phyloP scores from a whole-genome alignment of 2,888 invertebrate genomes.

The Marronus borbonicus region DNA sequence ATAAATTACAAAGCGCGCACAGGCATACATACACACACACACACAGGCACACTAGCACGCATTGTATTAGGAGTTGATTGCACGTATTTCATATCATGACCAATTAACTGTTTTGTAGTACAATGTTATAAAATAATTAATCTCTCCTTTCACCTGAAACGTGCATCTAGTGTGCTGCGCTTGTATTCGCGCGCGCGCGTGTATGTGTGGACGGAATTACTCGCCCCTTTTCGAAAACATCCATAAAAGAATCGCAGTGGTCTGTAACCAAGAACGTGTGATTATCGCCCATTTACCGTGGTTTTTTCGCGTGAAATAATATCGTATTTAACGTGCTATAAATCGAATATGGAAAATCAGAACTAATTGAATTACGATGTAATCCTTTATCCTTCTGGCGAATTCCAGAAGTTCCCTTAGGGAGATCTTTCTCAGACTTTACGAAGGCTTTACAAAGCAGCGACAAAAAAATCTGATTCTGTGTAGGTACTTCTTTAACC shows the following conservation, averaged over 20 bases:
- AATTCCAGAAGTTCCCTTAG: too few relatives aligned
- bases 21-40: slow-evolving; percentile 35
- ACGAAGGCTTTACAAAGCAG: too few relatives aligned
- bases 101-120: slow-evolving; percentile 67
- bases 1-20: slow-evolving; percentile 65
- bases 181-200: too few relatives aligned
- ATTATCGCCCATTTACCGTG: slow-evolving; percentile 5
- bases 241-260: not conserved
- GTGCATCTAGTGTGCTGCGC: not conserved
- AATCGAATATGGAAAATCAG: not conserved
- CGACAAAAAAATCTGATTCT: too few relatives aligned
- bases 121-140: slow-evolving; percentile 69
- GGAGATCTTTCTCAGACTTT: too few relatives aligned
- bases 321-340: not conserved
- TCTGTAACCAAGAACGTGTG: not conserved
- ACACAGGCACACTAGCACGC: slow-evolving; percentile 62
- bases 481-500: too few relatives aligned
- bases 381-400: too few relatives aligned
- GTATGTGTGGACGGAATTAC: not conserved
- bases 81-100: slow-evolving; percentile 68
- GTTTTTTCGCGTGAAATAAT: not conserved
- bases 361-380: not conserved
- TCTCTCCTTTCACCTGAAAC: slow-evolving; percentile 65
- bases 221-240: not conserved
- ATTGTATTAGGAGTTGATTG: slow-evolving; percentile 56